Evolutionary conservation across 2,113 vertebrate species (phyloP).

Genomic region (Cochlearius cochlearius): DNA sequence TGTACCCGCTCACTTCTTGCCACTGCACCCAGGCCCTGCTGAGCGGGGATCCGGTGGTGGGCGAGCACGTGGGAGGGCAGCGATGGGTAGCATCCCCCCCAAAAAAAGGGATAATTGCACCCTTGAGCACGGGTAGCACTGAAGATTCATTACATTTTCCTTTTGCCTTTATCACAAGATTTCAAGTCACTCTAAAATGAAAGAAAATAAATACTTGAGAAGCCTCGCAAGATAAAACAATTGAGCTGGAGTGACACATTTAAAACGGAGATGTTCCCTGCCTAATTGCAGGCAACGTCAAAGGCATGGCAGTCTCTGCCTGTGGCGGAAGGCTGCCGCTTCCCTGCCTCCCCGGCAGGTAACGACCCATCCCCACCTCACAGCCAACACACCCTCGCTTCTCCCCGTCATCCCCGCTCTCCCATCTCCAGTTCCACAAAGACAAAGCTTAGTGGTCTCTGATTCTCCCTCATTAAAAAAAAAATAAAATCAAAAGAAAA

Average conservation of each 20-base stretch:
- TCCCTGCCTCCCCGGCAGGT: not conserved
- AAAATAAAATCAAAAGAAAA: not conserved
- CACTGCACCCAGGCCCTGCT: rapidly evolving
- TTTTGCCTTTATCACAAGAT: not conserved
- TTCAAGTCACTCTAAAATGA: not conserved
- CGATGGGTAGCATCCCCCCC: not conserved
- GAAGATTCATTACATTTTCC: not conserved
- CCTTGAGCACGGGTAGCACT: not conserved
- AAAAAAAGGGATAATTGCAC: not conserved
- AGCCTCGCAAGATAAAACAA: not conserved
- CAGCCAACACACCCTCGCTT: not conserved
- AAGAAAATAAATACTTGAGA: not conserved
- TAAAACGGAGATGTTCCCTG: not conserved
- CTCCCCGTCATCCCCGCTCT: not conserved
- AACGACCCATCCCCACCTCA: not conserved
- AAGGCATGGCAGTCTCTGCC: not conserved
- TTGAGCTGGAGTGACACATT: not conserved
- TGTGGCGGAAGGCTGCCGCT: not conserved
- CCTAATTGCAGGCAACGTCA: not conserved
- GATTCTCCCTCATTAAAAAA: not conserved
- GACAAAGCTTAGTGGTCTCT: not conserved
- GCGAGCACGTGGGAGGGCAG: rapidly evolving
- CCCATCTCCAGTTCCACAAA: not conserved
- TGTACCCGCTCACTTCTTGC: rapidly evolving
- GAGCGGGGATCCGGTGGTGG: rapidly evolving